Evolutionary conservation across 2,113 vertebrate species (phyloP).

Genomic region (Calyptommatus sinebrachiatus): DNA sequence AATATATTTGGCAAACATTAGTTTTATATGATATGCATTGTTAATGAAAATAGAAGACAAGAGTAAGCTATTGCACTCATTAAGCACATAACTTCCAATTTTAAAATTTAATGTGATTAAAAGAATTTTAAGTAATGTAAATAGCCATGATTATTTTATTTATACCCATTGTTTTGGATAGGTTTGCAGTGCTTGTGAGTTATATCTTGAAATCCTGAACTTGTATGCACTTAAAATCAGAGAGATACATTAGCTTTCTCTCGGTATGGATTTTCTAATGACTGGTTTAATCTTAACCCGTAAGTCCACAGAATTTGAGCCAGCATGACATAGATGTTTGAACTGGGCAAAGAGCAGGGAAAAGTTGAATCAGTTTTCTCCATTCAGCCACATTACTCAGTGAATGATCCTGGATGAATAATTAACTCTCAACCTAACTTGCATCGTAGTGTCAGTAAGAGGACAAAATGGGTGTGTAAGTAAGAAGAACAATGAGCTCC

Average conservation of each 20-base stretch:
- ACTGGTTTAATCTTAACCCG: neutral
- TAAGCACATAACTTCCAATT: neutral
- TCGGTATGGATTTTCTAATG: neutral
- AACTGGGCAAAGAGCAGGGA: neutral
- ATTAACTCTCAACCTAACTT: neutral
- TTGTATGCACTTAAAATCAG: neutral
- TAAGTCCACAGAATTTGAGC: neutral
- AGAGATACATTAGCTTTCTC: neutral
- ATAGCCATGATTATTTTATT: neutral
- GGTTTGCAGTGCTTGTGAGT: neutral
- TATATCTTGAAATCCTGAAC: neutral
- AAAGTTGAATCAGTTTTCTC: neutral
- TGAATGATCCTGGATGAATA: neutral
- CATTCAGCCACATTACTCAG: neutral
- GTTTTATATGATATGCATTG: constrained; percentile 38
- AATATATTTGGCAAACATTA: constrained; percentile 44
- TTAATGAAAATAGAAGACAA: constrained; percentile 35
- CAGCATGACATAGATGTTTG: neutral
- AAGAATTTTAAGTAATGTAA: neutral
- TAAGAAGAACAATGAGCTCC: neutral
- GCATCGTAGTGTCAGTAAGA: neutral
- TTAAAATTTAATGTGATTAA: constrained; percentile 4
- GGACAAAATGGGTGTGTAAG: neutral
- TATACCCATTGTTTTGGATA: neutral
- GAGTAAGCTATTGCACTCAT: neutral